Evolutionary conservation across 2,797 vertebrate species (phyloP), one percentile per base, ranked within the genome.

Genomic region (Dendrocincla tyrannina): DNA sequence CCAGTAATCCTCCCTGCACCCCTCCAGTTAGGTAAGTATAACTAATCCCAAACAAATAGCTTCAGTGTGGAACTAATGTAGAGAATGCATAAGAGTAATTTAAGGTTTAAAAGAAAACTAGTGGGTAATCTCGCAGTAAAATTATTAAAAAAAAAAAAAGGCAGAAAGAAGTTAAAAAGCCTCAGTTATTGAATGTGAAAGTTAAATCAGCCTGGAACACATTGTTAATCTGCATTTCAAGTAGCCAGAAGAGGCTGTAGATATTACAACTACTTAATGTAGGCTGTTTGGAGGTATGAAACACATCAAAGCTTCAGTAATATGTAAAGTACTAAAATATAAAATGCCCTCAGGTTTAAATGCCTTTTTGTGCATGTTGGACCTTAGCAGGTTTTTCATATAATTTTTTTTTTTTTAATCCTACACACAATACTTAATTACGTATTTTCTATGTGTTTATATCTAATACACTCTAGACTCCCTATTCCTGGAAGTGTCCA

Each of bases 41-140:
- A 94, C 95, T 95, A 97, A 97, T 96, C 95, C 90, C 95, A 89
- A 91, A 95, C 90, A 97, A 96, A 97, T 94, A 96, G 70, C 93
- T 96, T 88, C 81, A 70, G 85, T 83, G 94, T 93, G 90, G 89
- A 96, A 91, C 82, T 95, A 89, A 92, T 89, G 91, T 70, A 84
- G 88, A 76, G 95, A 93, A 94, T 82, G 83, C 89, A 44, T 47
- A 88, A 76, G 91, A 89, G 89, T 90, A 95, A 96, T 96, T 96
- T 69, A 81, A 94, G 80, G 67, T 95, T 94, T 94, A 56, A 94
- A 79, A 53, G 88, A 74, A 92, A 96, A 97, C 91, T 90, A 94
- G 84, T 39, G 88, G 77, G 46, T 90, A 94, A 90, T 93, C 83
- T 95, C 3, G 0, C 68, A 85, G 42, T 30, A 84, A 88, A 96